Evolutionary conservation across 2,797 vertebrate genomes (phyloP).

Genomic region (Tokudaia tokunoshimensis): DNA sequence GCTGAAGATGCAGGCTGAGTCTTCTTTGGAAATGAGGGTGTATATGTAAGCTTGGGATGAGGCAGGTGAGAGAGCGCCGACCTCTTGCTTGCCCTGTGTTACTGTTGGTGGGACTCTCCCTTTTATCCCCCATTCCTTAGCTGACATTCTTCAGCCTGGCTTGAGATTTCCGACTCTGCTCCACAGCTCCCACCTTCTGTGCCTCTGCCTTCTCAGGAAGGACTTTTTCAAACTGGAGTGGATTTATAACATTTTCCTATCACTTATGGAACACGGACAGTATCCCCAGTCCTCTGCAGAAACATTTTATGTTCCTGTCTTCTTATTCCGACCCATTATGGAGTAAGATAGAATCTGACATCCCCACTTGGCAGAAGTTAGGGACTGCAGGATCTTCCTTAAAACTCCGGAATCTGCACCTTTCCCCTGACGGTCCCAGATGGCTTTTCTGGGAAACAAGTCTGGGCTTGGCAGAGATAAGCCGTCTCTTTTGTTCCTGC

Average conservation of each 20-base stretch:
- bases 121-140: neutral
- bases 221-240: neutral
- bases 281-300: neutral
- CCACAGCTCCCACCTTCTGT: neutral
- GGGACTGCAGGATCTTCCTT: neutral
- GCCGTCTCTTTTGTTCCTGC: neutral
- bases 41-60: neutral
- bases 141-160: neutral
- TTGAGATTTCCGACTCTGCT: neutral
- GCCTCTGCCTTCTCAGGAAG: neutral
- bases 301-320: neutral
- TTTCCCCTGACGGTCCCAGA: rapidly evolving
- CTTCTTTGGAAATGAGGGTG: neutral
- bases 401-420: neutral
- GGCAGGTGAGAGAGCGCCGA: rapidly evolving
- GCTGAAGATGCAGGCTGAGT: neutral
- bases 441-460: neutral
- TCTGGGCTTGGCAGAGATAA: neutral
- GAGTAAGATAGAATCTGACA: neutral
- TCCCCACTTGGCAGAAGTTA: neutral
- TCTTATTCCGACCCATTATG: neutral
- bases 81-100: rapidly evolving
- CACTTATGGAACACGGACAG: neutral
- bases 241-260: neutral
- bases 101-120: rapidly evolving